These are phyloP conservation scores for Trematomus bernacchii DNA, from an alignment of 2,797 vertebrate species.

Conservation along the genomic window DNA sequence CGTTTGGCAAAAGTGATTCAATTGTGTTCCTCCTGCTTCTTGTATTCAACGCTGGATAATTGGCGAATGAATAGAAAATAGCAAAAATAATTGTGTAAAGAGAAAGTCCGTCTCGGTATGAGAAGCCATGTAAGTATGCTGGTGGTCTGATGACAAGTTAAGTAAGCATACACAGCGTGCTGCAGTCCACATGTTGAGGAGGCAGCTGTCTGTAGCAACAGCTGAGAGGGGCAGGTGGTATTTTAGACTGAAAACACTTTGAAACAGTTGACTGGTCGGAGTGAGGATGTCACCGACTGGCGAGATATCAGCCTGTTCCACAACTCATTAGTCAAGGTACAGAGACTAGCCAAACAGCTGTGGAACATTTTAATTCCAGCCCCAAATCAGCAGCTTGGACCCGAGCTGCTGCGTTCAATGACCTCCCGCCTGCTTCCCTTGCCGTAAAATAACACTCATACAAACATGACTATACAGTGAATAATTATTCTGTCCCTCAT, in stretches of 20 bases:
- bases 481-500: conserved; percentile 47
- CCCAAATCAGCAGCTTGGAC: conserved; percentile 68
- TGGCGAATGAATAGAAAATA: not conserved
- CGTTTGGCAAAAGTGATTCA: not conserved
- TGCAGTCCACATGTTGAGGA: conserved; percentile 49
- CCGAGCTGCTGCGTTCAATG: conserved; percentile 55
- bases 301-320: conserved; percentile 68
- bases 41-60: not conserved
- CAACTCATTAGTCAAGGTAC: conserved; percentile 79
- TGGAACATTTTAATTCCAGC: conserved; percentile 74
- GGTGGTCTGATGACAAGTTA: conserved; percentile 44
- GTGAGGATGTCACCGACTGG: conserved; percentile 66
- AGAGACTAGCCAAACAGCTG: conserved; percentile 77
- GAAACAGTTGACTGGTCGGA: conserved; percentile 74
- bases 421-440: conserved; percentile 50
- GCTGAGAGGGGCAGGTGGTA: conserved; percentile 79
- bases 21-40: conserved; percentile 15
- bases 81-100: not conserved
- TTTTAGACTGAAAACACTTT: conserved; percentile 75
- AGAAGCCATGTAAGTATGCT: conserved; percentile 21
- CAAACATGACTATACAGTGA: conserved; percentile 41
- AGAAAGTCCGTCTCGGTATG: not conserved
- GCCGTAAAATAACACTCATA: conserved; percentile 44
- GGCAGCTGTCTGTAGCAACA: conserved; percentile 71
- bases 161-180: conserved; percentile 26